These are phyloP conservation scores for Ligdia adustata DNA, from an alignment of 2,888 invertebrate species.

Conservation along the genomic window DNA sequence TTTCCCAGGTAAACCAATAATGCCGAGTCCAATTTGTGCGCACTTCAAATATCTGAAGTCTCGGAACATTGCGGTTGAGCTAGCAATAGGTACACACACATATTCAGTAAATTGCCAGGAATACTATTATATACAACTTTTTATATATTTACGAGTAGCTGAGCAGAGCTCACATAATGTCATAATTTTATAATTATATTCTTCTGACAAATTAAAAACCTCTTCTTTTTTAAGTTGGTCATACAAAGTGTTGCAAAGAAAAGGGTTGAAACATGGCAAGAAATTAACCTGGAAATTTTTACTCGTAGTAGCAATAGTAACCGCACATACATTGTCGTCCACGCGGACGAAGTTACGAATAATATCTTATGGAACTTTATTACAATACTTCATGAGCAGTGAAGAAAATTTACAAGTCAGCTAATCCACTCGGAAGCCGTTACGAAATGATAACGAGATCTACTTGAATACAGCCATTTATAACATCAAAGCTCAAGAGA, in stretches of 20 bases:
- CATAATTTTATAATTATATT: background rate
- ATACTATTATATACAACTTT: too few relatives aligned
- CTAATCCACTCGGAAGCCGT: conserved; percentile 5
- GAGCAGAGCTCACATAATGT: background rate
- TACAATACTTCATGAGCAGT: background rate
- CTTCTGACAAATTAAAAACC: too few relatives aligned
- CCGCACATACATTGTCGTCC: too few relatives aligned
- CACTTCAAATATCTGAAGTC: conserved; percentile 15
- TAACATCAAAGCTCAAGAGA: conserved; percentile 23
- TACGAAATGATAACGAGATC: conserved; percentile 19
- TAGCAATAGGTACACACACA: conserved; percentile 6
- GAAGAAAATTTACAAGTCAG: background rate
- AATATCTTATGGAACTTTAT: too few relatives aligned
- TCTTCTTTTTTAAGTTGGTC: too few relatives aligned
- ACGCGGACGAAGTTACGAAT: too few relatives aligned
- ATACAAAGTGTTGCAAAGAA: too few relatives aligned
- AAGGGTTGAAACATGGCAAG: too few relatives aligned
- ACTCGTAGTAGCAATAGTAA: too few relatives aligned
- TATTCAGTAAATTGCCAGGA: conserved; percentile 9
- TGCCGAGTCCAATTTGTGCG: conserved; percentile 19
- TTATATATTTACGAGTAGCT: background rate
- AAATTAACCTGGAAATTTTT: too few relatives aligned
- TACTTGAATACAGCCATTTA: conserved; percentile 18
- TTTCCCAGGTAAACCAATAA: conserved; percentile 12
- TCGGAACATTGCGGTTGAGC: conserved; percentile 4